Conservation (phyloP, 2,797 vertebrate genomes). For the Graptemys geographica region DNA sequence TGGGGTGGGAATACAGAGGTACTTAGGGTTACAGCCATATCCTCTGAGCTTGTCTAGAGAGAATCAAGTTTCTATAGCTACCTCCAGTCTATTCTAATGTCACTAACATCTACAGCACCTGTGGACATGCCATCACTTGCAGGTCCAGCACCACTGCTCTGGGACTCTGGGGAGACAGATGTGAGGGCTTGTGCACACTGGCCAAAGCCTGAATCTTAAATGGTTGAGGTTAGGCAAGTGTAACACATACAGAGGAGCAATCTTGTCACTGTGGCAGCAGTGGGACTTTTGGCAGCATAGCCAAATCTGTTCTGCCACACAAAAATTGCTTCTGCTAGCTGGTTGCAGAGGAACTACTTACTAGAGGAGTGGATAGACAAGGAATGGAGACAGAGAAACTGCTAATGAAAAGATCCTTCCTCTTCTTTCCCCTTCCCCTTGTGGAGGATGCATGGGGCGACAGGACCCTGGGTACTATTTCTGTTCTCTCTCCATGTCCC, state of each 20-base stretch:
- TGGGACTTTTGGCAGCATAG: too few relatives aligned
- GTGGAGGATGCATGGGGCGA: background rate
- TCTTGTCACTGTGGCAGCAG: background rate
- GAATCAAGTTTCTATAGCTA: too few relatives aligned
- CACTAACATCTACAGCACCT: too few relatives aligned
- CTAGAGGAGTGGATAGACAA: background rate
- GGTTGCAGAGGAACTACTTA: background rate
- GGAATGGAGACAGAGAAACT: background rate
- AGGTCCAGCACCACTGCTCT: too few relatives aligned
- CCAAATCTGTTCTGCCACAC: too few relatives aligned
- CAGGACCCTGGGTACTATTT: rapidly evolving
- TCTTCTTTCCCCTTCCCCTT: background rate
- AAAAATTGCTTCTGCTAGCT: background rate
- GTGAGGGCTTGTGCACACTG: background rate
- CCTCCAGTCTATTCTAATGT: too few relatives aligned
- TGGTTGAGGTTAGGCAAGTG: background rate
- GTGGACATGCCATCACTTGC: too few relatives aligned
- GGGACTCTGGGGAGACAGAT: background rate
- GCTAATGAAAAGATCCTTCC: background rate
- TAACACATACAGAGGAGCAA: background rate
- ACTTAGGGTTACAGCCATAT: too few relatives aligned
- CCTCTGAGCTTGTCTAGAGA: too few relatives aligned
- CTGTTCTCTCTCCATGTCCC: rapidly evolving
- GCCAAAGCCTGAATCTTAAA: background rate
- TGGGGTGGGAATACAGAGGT: too few relatives aligned